Conservation (phyloP, 2,888 invertebrate genomes). For the Melipona beecheii region DNA sequence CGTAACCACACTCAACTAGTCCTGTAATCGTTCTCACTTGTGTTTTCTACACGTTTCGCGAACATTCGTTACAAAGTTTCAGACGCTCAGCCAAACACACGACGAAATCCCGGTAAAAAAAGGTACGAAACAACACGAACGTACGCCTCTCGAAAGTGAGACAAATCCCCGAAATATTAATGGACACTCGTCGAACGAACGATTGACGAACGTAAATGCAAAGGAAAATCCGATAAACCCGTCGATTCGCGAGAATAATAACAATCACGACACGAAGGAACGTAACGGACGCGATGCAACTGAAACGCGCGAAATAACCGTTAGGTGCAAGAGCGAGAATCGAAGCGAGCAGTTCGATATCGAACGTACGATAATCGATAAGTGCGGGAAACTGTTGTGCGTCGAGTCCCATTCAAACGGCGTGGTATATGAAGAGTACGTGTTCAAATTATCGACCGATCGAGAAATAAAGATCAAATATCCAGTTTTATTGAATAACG, state of each 20-base stretch:
- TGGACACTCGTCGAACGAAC: neutral
- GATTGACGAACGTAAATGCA: neutral
- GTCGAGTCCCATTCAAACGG: slow-evolving; percentile 74
- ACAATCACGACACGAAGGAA: neutral
- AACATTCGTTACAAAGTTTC: slow-evolving; percentile 39
- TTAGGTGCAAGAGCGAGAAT: slow-evolving; percentile 2
- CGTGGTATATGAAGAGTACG: slow-evolving; percentile 69
- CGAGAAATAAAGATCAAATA: slow-evolving; percentile 70
- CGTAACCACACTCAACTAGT: neutral
- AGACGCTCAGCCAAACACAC: slow-evolving; percentile 4
- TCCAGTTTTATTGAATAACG: slow-evolving; percentile 10
- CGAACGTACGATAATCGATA: slow-evolving; percentile 12
- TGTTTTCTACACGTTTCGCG: neutral
- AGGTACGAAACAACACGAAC: neutral
- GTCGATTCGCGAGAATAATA: neutral
- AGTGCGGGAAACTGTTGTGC: slow-evolving; percentile 41
- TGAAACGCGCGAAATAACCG: neutral
- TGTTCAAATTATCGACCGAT: slow-evolving; percentile 62
- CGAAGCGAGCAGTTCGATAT: slow-evolving; percentile 7
- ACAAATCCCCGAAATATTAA: neutral
- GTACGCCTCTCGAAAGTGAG: neutral
- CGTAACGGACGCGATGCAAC: neutral
- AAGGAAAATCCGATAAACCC: neutral
- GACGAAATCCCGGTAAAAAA: slow-evolving; percentile 12
- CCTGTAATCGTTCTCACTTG: neutral